phyloP scores from a whole-genome alignment of 2,888 invertebrate genomes.

The Hyalella azteca region DNA sequence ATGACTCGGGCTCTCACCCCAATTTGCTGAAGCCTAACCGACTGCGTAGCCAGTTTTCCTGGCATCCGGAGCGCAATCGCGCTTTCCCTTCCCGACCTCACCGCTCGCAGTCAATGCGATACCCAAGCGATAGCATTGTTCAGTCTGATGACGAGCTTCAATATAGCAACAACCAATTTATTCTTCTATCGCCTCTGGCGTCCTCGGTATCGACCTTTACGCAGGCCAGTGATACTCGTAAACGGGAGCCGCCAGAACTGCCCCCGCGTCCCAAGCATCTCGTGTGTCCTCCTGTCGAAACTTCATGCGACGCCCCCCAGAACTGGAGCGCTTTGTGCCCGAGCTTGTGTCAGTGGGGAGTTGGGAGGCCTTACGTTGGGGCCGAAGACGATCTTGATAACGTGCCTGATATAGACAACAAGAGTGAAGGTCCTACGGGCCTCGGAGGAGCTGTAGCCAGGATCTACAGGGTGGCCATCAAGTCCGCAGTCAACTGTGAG shows the following conservation, averaged over 20 bases:
- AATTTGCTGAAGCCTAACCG: not conserved
- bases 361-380: not conserved
- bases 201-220: not conserved
- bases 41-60: not conserved
- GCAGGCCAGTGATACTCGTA: not conserved
- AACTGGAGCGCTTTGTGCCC: not conserved
- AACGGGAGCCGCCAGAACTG: not conserved
- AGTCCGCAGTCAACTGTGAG: slow-evolving; percentile 21
- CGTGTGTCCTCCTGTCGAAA: not conserved
- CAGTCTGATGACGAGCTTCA: not conserved
- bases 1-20: not conserved
- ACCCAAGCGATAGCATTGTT: not conserved
- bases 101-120: slow-evolving; percentile 18
- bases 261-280: slow-evolving; percentile 20
- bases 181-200: not conserved
- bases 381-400: not conserved
- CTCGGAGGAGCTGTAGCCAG: not conserved
- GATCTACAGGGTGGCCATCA: slow-evolving; percentile 19
- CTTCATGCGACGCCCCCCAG: not conserved
- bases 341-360: slow-evolving; percentile 20
- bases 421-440: not conserved
- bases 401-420: not conserved
- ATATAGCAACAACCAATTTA: not conserved
- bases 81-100: not conserved
- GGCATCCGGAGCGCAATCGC: not conserved